Evolutionary conservation across 2,888 invertebrate genomes (phyloP), one percentile per base, ranked within the genome.

Genomic region (Rugalucina vietnamica): DNA sequence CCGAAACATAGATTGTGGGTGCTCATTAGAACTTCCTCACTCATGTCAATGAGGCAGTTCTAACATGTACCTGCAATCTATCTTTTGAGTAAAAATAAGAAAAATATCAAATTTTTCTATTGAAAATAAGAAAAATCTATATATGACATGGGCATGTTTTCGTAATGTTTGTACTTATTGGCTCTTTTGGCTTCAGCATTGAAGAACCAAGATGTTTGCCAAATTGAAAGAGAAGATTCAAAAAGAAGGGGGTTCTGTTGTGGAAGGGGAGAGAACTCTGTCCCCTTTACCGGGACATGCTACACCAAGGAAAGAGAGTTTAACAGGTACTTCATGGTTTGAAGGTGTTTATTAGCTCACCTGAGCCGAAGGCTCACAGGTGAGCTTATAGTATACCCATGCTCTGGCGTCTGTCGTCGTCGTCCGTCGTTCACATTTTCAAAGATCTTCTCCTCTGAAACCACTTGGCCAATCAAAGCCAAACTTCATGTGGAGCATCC

Each of bases 171-270:
- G 8, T 43, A 43, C 43, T 43, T 43, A 12, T 12, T 18, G 8
- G 18, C 43, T 12, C 18, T 43, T 8, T 43, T 12, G 8, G 43
- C 18, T 43, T 43, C 43, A 43, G 43, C 18, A 18, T 43, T 43
- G 43, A 43, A 43, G 49, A 10, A 3, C 24, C 14, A 60, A 60
- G 70, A 93, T 93, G 93, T 93, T 93, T 91, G 93, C 93, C 27
- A 93, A 92, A 74, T 77, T 93, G 77, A 93, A 93, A 84, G 92
- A 93, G 86, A 93, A 90, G 85, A 91, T 93, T 43, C 90, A 92
- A 76, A 90, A 92, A 74, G 92, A 92, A 84, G 91, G 90, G 39
- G 93, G 92, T 24, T 89, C 72, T 82, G 90, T 88, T 21, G 60
- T 72, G 65, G 91, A 89, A 14, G 82, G 76, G 21, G 90, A 90